phyloP scores from a whole-genome alignment of 2,888 invertebrate genomes.

The Laothoe populi region DNA sequence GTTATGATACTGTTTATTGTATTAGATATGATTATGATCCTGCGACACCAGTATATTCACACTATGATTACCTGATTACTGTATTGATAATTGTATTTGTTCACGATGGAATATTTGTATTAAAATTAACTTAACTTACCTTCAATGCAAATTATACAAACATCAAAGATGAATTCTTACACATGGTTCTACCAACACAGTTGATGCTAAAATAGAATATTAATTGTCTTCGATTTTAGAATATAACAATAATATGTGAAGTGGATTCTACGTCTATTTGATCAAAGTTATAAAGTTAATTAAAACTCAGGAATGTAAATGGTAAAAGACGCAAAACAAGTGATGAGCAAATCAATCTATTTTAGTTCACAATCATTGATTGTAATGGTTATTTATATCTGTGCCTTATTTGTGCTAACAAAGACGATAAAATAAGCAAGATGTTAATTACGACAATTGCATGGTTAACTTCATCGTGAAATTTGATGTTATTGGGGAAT shows the following conservation, averaged over 20 bases:
- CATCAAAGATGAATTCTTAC: background rate
- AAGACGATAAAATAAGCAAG: conserved; percentile 6
- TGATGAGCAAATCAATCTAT: background rate
- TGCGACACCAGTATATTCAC: background rate
- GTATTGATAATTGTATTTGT: background rate
- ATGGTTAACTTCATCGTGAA: background rate
- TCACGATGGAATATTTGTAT: background rate
- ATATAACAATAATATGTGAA: background rate
- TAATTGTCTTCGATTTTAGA: background rate
- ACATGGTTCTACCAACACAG: too few species aligned
- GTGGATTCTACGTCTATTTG: background rate
- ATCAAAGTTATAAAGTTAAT: background rate
- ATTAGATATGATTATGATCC: background rate
- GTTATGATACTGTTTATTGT: background rate
- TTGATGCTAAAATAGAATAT: too few species aligned
- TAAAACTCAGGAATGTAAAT: background rate
- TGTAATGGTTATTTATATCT: background rate
- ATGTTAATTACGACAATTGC: background rate
- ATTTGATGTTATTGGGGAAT: conserved; percentile 5
- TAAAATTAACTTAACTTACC: background rate
- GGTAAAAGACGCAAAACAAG: background rate
- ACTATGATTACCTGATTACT: background rate
- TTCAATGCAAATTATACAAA: too few species aligned
- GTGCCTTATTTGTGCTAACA: background rate
- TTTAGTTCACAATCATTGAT: background rate